A percentile compares a stretch with the other conserved stretches of the same genome.
These are phyloP conservation scores for Tetranychus piercei DNA, from an alignment of 2,888 invertebrate genomes.

Conservation along the genomic window DNA sequence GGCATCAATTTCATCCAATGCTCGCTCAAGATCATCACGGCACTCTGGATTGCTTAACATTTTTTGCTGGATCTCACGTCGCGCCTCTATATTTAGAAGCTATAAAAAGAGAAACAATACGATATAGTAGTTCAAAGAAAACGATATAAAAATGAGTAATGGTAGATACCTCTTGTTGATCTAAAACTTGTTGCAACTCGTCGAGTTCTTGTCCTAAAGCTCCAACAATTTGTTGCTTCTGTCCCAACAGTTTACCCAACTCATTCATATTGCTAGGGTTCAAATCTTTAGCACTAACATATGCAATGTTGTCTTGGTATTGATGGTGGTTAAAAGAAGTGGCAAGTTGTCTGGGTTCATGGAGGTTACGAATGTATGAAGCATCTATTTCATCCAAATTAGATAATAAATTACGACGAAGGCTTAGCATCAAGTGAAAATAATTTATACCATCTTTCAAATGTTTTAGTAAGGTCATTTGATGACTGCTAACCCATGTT, in stretches of 20 bases:
- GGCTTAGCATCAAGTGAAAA: conserved; percentile 11
- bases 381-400: background rate
- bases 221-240: conserved; percentile 7
- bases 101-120: background rate
- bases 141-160: background rate
- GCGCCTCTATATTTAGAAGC: background rate
- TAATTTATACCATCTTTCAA: conserved; percentile 9
- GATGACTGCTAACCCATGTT: conserved; percentile 7
- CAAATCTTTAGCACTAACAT: conserved; percentile 7
- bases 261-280: background rate
- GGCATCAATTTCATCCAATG: background rate
- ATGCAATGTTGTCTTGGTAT: conserved; percentile 4
- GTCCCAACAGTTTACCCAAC: background rate
- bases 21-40: background rate
- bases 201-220: conserved; percentile 7
- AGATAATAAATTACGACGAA: background rate
- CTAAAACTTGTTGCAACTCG: conserved; percentile 4
- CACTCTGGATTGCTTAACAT: background rate
- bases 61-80: background rate
- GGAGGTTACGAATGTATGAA: background rate
- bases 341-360: background rate
- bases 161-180: background rate
- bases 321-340: background rate
- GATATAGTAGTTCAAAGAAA: background rate
- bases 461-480: background rate